These are phyloP conservation scores for Muscidifurax raptorellus DNA, from an alignment of 1,140 invertebrate genomes.

Conservation along the genomic window DNA sequence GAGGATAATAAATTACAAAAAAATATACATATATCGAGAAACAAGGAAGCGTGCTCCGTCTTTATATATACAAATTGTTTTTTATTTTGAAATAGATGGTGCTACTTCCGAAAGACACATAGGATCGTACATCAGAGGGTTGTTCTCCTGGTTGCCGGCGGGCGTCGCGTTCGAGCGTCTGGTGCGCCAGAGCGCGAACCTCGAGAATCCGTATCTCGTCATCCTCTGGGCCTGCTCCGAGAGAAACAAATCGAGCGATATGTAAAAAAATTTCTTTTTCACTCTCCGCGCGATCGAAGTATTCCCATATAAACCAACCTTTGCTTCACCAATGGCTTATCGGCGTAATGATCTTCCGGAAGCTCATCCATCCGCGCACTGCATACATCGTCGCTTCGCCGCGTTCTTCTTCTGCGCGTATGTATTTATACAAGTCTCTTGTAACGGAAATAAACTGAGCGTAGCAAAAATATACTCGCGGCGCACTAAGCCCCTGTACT, in stretches of 20 bases:
- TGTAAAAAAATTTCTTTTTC: too few relatives aligned
- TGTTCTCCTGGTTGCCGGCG: conserved; percentile 72
- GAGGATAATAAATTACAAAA: too few relatives aligned
- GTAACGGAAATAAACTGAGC: not conserved
- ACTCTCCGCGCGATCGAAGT: too few relatives aligned
- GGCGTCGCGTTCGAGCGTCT: conserved; percentile 69
- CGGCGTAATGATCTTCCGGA: too few relatives aligned
- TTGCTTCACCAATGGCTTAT: too few relatives aligned
- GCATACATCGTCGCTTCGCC: not conserved
- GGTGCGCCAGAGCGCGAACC: conserved; percentile 69
- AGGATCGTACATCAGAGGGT: conserved; percentile 73
- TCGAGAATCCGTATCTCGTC: conserved; percentile 73
- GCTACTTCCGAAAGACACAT: conserved; percentile 8
- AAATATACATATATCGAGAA: too few relatives aligned
- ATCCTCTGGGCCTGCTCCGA: conserved; percentile 53
- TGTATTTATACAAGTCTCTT: not conserved
- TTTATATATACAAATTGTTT: not conserved
- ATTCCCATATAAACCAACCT: too few relatives aligned
- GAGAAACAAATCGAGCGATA: not conserved
- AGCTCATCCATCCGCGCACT: not conserved
- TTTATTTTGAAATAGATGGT: not conserved
- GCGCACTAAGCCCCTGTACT: not conserved
- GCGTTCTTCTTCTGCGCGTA: too few relatives aligned
- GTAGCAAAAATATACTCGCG: conserved; percentile 12
- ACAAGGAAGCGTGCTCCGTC: not conserved